Conservation (phyloP, 2,113 vertebrate species). For the Hydropotes inermis region DNA sequence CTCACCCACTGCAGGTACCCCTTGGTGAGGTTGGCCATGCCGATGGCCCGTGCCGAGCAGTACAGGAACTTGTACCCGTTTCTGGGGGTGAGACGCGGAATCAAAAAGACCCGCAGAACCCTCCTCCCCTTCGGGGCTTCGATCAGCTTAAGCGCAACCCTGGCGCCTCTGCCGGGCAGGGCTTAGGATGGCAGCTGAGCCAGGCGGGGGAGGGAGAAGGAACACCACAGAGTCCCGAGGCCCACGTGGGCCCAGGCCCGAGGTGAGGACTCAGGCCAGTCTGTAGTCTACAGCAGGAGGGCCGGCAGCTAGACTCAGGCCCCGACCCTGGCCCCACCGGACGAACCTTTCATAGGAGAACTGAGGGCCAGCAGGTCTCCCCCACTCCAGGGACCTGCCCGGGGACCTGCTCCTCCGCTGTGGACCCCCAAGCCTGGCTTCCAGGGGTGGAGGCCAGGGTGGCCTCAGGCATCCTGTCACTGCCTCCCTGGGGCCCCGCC, state of each 20-base stretch:
- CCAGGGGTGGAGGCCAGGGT: not conserved
- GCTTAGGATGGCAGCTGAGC: not conserved
- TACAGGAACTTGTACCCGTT: conserved; percentile 98
- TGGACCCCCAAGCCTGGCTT: not conserved
- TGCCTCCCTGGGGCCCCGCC: not conserved
- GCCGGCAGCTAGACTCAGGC: not conserved
- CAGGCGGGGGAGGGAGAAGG: not conserved
- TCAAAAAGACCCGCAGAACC: not conserved
- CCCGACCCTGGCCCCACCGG: not conserved
- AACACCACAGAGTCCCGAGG: not conserved
- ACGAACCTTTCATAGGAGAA: not conserved
- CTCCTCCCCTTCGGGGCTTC: not conserved
- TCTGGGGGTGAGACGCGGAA: conserved; percentile 73
- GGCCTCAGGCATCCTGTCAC: not conserved
- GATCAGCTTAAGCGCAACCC: not conserved
- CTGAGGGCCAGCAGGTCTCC: not conserved
- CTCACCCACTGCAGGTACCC: conserved; percentile 92
- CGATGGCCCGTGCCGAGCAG: conserved; percentile 94
- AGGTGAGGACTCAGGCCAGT: not conserved
- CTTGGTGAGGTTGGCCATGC: conserved; percentile 94
- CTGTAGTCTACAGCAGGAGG: not conserved
- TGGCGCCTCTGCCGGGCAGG: not conserved
- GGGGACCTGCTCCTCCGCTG: not conserved
- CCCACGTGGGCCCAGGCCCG: not conserved
- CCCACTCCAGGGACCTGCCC: not conserved